Evolutionary conservation across 2,888 invertebrate species (phyloP).

Genomic region (Notocelia uddmanniana): DNA sequence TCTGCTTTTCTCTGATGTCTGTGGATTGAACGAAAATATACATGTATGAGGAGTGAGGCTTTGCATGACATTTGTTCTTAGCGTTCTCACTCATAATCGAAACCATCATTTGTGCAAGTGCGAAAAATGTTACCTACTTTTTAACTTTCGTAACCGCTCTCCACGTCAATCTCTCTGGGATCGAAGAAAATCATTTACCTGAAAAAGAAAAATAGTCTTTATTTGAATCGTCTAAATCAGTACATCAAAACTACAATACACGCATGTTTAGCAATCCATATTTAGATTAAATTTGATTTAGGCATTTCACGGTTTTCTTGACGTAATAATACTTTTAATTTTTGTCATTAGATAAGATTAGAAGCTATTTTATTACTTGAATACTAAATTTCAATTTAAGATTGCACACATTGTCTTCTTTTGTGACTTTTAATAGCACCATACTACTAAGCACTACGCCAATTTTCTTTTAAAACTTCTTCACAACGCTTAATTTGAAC

Average conservation of each 20-base stretch:
- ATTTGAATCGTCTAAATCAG: not conserved
- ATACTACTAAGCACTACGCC: too few relatives aligned
- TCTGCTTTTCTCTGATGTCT: too few relatives aligned
- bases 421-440: too few relatives aligned
- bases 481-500: not conserved
- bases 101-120: not conserved
- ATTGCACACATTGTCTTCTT: too few relatives aligned
- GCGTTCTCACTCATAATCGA: too few relatives aligned
- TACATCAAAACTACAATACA: not conserved
- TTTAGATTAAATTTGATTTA: not conserved
- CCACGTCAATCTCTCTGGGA: not conserved
- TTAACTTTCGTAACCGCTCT: not conserved
- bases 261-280: not conserved
- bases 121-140: not conserved
- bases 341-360: too few relatives aligned
- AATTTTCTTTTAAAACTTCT: too few relatives aligned
- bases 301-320: not conserved
- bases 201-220: not conserved
- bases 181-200: constrained; percentile 1
- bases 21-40: too few relatives aligned
- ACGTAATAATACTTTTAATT: not conserved
- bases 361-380: too few relatives aligned
- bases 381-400: too few relatives aligned
- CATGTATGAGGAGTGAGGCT: too few relatives aligned
- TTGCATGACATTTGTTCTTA: too few relatives aligned